phyloP scores from a whole-genome alignment of 2,888 invertebrate genomes.

The Mythimna impura region DNA sequence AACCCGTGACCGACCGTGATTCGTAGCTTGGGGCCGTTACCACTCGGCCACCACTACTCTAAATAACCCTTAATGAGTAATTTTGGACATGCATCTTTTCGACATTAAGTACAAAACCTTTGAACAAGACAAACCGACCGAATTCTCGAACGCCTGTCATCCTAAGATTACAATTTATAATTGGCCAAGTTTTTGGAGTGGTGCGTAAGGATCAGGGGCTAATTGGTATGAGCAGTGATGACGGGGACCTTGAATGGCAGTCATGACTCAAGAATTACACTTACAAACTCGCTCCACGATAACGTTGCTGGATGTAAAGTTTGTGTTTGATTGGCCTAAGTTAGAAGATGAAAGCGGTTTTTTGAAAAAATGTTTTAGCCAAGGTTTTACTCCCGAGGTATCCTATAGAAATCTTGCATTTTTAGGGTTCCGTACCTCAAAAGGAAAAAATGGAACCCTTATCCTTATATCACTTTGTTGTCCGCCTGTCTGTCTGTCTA shows the following conservation, averaged over 20 bases:
- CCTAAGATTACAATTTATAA: constrained; percentile 66
- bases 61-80: neutral
- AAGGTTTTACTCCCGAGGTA: too few species aligned
- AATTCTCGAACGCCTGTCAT: constrained; percentile 41
- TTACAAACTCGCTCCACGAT: constrained; percentile 77
- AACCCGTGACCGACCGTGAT: too few species aligned
- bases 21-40: too few species aligned
- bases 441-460: too few species aligned
- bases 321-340: constrained; percentile 50
- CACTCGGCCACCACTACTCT: too few species aligned
- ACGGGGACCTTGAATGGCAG: constrained; percentile 67
- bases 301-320: constrained; percentile 73
- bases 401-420: too few species aligned
- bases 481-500: too few species aligned
- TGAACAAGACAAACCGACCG: constrained; percentile 29
- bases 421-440: too few species aligned
- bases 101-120: constrained; percentile 14
- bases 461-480: too few species aligned
- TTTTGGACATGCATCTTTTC: neutral
- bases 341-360: constrained; percentile 9
- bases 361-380: too few species aligned
- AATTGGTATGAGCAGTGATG: constrained; percentile 73
- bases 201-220: constrained; percentile 67
- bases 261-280: constrained; percentile 77
- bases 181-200: constrained; percentile 75